These are phyloP conservation scores for Neoaliturus tenellus DNA, from an alignment of 2,888 invertebrate genomes.

Conservation along the genomic window DNA sequence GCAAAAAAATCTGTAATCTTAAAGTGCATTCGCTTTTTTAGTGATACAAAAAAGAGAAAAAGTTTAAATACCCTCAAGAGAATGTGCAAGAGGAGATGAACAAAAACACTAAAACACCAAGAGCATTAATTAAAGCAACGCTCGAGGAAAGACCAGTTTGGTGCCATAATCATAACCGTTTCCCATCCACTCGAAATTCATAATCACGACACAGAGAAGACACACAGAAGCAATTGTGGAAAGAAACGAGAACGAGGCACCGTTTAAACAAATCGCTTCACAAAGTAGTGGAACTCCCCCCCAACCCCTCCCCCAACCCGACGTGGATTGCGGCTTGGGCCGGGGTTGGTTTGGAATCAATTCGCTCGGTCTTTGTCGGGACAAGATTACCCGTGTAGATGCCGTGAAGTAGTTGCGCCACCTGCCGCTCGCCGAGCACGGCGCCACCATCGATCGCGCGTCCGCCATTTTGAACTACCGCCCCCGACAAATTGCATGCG, in stretches of 20 bases:
- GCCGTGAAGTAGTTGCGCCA: conserved; percentile 50
- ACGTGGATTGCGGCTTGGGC: neutral
- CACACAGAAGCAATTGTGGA: conserved; percentile 2
- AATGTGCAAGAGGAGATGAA: too few species aligned
- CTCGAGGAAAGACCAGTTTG: too few species aligned
- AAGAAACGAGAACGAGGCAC: neutral
- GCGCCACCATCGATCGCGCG: conserved; percentile 51
- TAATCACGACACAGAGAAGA: conserved; percentile 1
- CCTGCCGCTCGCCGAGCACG: conserved; percentile 16
- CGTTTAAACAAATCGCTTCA: conserved; percentile 41
- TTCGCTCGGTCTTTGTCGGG: conserved; percentile 44
- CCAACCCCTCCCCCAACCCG: neutral
- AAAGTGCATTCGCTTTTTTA: too few species aligned
- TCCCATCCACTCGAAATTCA: neutral
- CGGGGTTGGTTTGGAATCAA: conserved; percentile 41
- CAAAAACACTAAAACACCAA: too few species aligned
- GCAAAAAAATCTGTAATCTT: too few species aligned
- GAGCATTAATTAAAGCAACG: too few species aligned
- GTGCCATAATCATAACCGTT: neutral
- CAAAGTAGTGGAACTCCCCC: conserved; percentile 27
- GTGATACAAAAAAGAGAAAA: too few species aligned
- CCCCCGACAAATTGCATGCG: conserved; percentile 54
- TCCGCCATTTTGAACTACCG: conserved; percentile 55
- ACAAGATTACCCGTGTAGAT: conserved; percentile 49
- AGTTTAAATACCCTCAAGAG: too few species aligned